Percentiles rank a stretch among this genome's conserved stretches.
Evolutionary conservation across 1,140 invertebrate species (phyloP).

Genomic region (Lepidurus packardi): DNA sequence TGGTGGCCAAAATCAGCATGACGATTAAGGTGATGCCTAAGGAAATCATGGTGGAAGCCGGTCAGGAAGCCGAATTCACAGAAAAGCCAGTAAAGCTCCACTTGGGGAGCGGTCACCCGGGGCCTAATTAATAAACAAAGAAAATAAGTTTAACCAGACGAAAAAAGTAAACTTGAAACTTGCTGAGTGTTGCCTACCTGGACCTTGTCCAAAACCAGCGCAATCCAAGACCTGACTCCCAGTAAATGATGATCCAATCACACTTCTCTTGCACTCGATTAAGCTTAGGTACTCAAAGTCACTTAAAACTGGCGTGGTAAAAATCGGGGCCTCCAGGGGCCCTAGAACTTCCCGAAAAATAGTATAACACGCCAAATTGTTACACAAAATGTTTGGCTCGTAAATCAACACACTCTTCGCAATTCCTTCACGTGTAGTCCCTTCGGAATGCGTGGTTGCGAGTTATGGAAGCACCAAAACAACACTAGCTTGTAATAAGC

Average conservation of each 20-base stretch:
- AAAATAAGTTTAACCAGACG: no score
- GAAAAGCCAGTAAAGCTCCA: not conserved
- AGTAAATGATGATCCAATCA: not conserved
- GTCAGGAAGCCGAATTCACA: not conserved
- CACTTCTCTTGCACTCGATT: conserved; percentile 3
- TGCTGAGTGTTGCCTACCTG: not conserved
- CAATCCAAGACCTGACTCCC: not conserved
- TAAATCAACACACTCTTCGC: not conserved
- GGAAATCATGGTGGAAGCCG: conserved; percentile 25
- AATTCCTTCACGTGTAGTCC: not conserved
- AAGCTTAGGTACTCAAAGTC: not conserved
- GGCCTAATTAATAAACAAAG: not conserved
- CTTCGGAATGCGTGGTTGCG: conserved; percentile 11
- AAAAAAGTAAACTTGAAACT: not conserved
- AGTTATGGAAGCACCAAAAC: not conserved
- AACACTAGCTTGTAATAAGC: not conserved
- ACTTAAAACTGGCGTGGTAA: not conserved
- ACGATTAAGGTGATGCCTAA: conserved; percentile 33
- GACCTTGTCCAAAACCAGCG: conserved; percentile 13
- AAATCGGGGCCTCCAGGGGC: not conserved
- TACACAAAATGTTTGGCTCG: not conserved
- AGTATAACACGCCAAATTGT: not conserved
- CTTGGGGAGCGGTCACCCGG: not conserved
- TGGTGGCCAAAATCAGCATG: conserved; percentile 35
- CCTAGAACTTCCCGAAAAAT: not conserved